Conservation (phyloP, 2,888 invertebrate species). For the Scelioninae gen. 1 region DNA sequence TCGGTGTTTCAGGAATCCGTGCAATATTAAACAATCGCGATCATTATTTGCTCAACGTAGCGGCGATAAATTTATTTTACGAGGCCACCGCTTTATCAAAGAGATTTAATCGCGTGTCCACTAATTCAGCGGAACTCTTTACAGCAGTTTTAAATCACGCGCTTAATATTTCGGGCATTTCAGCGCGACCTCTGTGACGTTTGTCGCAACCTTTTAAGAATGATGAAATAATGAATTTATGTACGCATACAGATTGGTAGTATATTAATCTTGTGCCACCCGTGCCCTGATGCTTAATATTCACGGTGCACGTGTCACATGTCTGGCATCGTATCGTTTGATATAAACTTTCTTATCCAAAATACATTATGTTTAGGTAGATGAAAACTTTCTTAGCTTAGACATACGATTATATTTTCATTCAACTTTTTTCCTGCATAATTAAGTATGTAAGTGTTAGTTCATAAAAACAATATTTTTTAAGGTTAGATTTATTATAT, state of each 20-base stretch:
- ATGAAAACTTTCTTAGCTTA: constrained; percentile 29
- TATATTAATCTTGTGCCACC: constrained; percentile 49
- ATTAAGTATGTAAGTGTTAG: neutral
- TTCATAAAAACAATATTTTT: too few species aligned
- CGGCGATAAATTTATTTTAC: constrained; percentile 40
- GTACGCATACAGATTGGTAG: constrained; percentile 28
- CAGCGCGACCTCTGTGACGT: constrained; percentile 3
- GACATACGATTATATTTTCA: constrained; percentile 39
- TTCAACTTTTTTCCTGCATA: constrained; percentile 23
- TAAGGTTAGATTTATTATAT: too few species aligned
- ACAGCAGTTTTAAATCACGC: constrained; percentile 25
- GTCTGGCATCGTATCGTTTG: constrained; percentile 42
- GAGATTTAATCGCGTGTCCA: constrained; percentile 31
- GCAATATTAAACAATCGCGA: constrained; percentile 31
- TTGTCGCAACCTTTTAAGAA: constrained; percentile 30
- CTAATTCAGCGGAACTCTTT: constrained; percentile 24
- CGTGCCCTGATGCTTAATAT: constrained; percentile 45
- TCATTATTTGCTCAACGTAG: constrained; percentile 39
- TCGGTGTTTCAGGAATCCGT: constrained; percentile 1
- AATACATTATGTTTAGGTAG: constrained; percentile 41
- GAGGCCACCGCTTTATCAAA: constrained; percentile 31
- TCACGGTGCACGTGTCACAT: constrained; percentile 53
- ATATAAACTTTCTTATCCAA: constrained; percentile 59
- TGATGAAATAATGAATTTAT: constrained; percentile 39
- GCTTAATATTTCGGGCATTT: constrained; percentile 13